A percentile compares a stretch with the other conserved stretches of the same genome.
Conservation (phyloP, 2,797 vertebrate genomes). For the Coreius guichenoti region DNA sequence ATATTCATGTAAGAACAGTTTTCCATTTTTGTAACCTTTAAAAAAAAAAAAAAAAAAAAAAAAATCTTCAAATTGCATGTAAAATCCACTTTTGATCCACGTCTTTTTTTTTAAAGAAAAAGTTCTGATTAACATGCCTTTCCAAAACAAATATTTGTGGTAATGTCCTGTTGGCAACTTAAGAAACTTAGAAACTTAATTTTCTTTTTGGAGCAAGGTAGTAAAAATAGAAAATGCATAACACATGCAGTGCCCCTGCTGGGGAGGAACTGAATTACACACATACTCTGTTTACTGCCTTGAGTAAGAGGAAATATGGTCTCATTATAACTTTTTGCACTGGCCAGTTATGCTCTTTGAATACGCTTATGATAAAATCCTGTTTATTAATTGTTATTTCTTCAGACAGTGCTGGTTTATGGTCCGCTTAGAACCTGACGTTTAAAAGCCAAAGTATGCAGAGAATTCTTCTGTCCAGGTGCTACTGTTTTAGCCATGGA, state of each 20-base stretch:
- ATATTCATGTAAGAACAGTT: not conserved
- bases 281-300: constrained; percentile 70
- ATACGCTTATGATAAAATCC: constrained; percentile 69
- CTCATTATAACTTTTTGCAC: constrained; percentile 75
- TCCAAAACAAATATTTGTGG: not conserved
- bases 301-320: constrained; percentile 69
- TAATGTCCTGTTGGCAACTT: not conserved
- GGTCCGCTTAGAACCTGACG: constrained; percentile 55
- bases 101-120: not conserved
- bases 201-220: not conserved
- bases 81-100: not conserved
- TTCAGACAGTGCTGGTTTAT: constrained; percentile 38
- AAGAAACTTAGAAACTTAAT: not conserved
- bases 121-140: not conserved
- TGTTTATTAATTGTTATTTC: constrained; percentile 38
- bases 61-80: not conserved
- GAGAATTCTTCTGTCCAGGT: constrained; percentile 36
- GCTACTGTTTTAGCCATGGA: constrained; percentile 35
- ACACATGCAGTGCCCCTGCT: constrained; percentile 43
- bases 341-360: constrained; percentile 72
- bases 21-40: not conserved
- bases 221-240: not conserved
- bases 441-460: constrained; percentile 32
- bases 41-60: no score
- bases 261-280: constrained; percentile 65